Evolutionary conservation across 2,797 vertebrate species (phyloP), one percentile per base, ranked within the genome.

Genomic region (Pogonophryne albipinna): DNA sequence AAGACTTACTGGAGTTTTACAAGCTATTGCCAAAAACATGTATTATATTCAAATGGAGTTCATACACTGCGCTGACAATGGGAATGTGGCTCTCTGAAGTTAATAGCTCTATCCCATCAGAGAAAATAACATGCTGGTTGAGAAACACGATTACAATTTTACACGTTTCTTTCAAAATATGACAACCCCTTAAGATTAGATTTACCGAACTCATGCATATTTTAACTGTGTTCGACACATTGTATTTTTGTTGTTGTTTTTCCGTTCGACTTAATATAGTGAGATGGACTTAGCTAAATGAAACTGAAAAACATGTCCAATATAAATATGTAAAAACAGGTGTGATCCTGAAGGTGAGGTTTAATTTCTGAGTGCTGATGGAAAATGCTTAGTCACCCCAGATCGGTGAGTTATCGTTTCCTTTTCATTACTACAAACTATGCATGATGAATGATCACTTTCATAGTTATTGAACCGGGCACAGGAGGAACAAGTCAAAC

Each of bases 31-130:
- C 79, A 77, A 72, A 76, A 89, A 71, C 61, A 74, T 77, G 69
- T 58, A 75, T 85, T 67, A 67, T 53, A 75, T 85, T 71, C 57
- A 80, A 83, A 80, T 74, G 71, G 55, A 87, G 85, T 84, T 83
- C 66, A 85, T 82, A 77, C 63, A 65, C 65, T 73, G 75, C 15
- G 10, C 73, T 73, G 73, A 87, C 84, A 82, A 78, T 65, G 71
- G 71, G 41, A 80, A 82, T 74, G 63, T 79, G 79, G 61, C 84
- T 75, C 66, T 78, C 69, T 79, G 72, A 87, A 82, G 63, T 82
- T 87, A 89, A 84, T 81, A 83, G 80, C 74, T 85, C 52, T 52
- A 47, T 76, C 77, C 66, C 76, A 63, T 86, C 66, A 51, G 77
- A 89, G 58, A 84, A 87, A 83, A 87, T 85, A 88, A 80, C 50